phyloP scores from a whole-genome alignment of 2,797 vertebrate species.

The Hoplostethus atlanticus region DNA sequence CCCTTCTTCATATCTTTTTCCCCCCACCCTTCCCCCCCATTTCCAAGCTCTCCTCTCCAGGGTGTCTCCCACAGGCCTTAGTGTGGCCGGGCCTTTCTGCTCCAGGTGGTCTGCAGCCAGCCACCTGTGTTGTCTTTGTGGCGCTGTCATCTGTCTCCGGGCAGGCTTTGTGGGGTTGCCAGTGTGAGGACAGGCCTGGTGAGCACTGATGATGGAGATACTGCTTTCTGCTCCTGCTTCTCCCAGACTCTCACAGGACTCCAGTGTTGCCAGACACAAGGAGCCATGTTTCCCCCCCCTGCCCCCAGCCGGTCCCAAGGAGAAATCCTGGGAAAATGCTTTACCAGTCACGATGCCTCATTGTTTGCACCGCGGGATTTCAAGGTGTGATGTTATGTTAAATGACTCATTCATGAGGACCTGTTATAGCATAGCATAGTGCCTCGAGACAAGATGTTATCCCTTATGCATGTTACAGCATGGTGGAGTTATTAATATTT shows the following conservation, averaged over 20 bases:
- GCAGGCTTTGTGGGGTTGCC: constrained; percentile 82
- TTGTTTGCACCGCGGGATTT: neutral
- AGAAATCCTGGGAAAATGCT: constrained; percentile 53
- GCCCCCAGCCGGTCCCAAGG: constrained; percentile 6
- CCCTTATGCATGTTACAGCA: neutral
- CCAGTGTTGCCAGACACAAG: constrained; percentile 61
- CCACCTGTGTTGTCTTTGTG: constrained; percentile 87
- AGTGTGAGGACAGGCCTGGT: constrained; percentile 78
- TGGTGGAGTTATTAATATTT: neutral
- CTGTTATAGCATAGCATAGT: neutral
- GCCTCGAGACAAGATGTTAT: too few species aligned
- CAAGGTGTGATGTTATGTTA: neutral
- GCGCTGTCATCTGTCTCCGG: constrained; percentile 83
- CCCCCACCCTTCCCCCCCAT: neutral
- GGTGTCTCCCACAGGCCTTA: constrained; percentile 62
- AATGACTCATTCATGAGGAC: neutral
- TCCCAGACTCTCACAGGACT: constrained; percentile 69
- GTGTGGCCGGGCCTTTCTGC: constrained; percentile 57
- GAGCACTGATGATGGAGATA: constrained; percentile 81
- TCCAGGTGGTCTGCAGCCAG: constrained; percentile 83
- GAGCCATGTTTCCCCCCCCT: constrained; percentile 49
- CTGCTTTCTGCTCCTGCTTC: constrained; percentile 67
- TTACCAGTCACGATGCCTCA: neutral
- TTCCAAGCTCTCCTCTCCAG: constrained; percentile 42
- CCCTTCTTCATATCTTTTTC: neutral